These are phyloP conservation scores for Atrina japonica DNA, from an alignment of 2,888 invertebrate genomes.

Conservation along the genomic window DNA sequence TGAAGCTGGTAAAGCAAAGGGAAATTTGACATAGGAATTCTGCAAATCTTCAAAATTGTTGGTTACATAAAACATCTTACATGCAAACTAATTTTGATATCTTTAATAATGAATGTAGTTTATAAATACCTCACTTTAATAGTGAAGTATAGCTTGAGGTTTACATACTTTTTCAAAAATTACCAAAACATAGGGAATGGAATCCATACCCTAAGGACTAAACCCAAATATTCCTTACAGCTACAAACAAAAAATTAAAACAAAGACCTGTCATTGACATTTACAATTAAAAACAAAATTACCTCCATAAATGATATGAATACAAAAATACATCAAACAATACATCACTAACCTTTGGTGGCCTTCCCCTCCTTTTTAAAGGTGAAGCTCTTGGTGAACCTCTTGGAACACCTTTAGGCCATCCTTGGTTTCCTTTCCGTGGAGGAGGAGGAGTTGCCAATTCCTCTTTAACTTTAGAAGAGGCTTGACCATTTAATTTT, in stretches of 20 bases:
- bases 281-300: background rate
- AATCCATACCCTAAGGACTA: too few relatives aligned
- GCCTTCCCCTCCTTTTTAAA: slow-evolving; percentile 33
- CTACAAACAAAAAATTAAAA: slow-evolving; percentile 1
- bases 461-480: background rate
- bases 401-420: slow-evolving; percentile 66
- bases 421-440: slow-evolving; percentile 50
- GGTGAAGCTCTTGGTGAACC: slow-evolving; percentile 43
- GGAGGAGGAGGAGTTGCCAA: slow-evolving; percentile 9
- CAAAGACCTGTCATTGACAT: background rate
- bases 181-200: too few relatives aligned
- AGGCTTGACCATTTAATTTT: slow-evolving; percentile 11
- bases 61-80: too few relatives aligned
- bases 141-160: too few relatives aligned
- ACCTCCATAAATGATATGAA: background rate
- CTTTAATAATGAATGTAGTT: too few relatives aligned
- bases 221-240: too few relatives aligned
- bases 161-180: too few relatives aligned
- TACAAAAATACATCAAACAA: background rate
- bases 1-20: too few relatives aligned
- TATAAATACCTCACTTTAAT: too few relatives aligned
- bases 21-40: too few relatives aligned
- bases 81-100: too few relatives aligned
- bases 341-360: slow-evolving; percentile 48
- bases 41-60: too few relatives aligned